A percentile compares a stretch with the other conserved stretches of the same genome.
These are phyloP conservation scores for Bilobella aurantiaca DNA, from an alignment of 1,140 invertebrate species.

Conservation along the genomic window DNA sequence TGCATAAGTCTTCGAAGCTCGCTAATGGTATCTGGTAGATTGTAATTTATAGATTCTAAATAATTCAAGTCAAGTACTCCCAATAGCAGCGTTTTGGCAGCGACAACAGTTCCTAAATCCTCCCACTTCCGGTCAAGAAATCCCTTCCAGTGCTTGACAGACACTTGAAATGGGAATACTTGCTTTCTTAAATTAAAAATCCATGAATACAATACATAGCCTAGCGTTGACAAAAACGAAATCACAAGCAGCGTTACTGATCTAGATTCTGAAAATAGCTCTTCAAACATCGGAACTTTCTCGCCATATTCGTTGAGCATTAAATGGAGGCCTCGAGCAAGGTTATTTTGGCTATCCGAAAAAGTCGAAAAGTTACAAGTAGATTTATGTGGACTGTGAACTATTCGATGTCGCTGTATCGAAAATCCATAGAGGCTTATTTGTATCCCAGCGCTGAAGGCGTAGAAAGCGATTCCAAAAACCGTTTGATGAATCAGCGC, in stretches of 20 bases:
- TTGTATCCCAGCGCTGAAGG: not conserved
- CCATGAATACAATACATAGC: not conserved
- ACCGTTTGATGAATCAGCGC: not conserved
- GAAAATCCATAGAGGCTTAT: no score
- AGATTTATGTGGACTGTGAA: no score
- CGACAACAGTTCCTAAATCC: not conserved
- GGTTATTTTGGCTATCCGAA: not conserved
- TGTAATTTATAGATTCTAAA: not conserved
- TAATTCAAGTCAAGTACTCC: not conserved
- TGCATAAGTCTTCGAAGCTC: not conserved
- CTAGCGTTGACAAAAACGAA: not conserved
- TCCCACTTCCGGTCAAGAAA: not conserved
- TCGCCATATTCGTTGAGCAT: not conserved
- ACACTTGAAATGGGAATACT: not conserved
- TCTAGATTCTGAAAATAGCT: not conserved
- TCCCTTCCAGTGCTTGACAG: not conserved
- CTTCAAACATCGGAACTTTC: not conserved
- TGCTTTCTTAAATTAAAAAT: no score
- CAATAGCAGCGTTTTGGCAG: not conserved
- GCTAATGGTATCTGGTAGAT: not conserved
- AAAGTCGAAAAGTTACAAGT: slow-evolving; percentile 2
- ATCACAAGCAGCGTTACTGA: not conserved
- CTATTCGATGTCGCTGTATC: no score
- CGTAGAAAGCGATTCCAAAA: not conserved
- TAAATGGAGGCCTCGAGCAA: not conserved